These are phyloP conservation scores for Proisotoma minuta DNA, from an alignment of 2,888 invertebrate species.

Conservation along the genomic window DNA sequence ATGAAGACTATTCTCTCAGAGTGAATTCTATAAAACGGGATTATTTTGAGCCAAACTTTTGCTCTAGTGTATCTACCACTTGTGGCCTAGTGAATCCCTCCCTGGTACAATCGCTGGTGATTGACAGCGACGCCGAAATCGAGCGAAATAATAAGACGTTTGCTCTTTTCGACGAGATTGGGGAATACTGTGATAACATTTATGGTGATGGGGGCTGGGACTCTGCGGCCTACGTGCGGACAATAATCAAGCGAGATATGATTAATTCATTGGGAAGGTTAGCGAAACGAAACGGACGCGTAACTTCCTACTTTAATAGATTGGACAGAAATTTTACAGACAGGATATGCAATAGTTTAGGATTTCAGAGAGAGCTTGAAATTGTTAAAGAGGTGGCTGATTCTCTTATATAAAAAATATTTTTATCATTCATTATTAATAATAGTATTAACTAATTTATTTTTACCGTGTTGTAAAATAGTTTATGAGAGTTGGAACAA, in stretches of 20 bases:
- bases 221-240: conserved; percentile 30
- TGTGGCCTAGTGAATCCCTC: neutral
- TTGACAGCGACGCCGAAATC: conserved; percentile 31
- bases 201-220: conserved; percentile 27
- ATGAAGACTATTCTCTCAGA: neutral
- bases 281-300: conserved; percentile 33
- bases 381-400: conserved; percentile 12
- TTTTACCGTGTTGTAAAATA: neutral
- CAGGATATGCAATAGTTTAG: conserved; percentile 29
- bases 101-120: conserved; percentile 10
- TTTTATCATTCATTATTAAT: no score
- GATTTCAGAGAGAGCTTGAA: conserved; percentile 18
- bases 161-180: conserved; percentile 23
- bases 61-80: neutral
- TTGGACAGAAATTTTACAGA: conserved; percentile 21
- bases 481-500: neutral
- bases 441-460: neutral
- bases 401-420: no score
- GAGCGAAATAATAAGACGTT: conserved; percentile 14
- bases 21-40: neutral
- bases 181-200: conserved; percentile 29
- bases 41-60: neutral
- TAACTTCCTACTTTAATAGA: conserved; percentile 38
- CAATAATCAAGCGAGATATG: conserved; percentile 37
- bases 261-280: conserved; percentile 23